These are phyloP conservation scores for Muscina levida DNA, from an alignment of 2,888 invertebrate species.

Conservation along the genomic window DNA sequence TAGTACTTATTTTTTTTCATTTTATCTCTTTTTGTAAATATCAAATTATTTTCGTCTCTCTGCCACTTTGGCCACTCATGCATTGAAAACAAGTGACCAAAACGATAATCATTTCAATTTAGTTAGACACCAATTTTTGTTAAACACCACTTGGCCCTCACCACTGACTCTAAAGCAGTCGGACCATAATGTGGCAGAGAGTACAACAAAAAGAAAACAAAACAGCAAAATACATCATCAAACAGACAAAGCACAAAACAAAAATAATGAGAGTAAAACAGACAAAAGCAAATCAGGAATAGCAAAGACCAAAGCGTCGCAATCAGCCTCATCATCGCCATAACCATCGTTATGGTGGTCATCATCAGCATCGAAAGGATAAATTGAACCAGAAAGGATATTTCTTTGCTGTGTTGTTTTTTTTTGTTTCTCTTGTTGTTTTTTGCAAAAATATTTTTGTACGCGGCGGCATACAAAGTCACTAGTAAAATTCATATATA, in stretches of 20 bases:
- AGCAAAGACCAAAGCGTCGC: slow-evolving; percentile 69
- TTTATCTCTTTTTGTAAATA: background rate
- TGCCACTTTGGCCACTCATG: background rate
- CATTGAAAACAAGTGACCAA: slow-evolving; percentile 62
- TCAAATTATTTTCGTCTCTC: slow-evolving; percentile 16
- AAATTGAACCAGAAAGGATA: background rate
- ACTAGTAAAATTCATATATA: slow-evolving; percentile 21
- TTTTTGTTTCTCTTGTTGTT: too few relatives aligned
- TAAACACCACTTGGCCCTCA: too few relatives aligned
- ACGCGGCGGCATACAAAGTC: slow-evolving; percentile 58
- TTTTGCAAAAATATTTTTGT: slow-evolving; percentile 61
- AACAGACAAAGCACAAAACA: slow-evolving; percentile 52
- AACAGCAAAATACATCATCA: slow-evolving; percentile 68
- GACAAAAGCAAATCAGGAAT: slow-evolving; percentile 49
- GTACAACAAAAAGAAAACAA: slow-evolving; percentile 32
- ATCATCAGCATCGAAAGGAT: background rate
- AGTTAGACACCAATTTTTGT: slow-evolving; percentile 65
- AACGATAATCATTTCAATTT: slow-evolving; percentile 69
- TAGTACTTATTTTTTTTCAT: slow-evolving; percentile 9
- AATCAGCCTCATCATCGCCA: slow-evolving; percentile 61
- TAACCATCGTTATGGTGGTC: background rate
- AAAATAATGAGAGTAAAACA: slow-evolving; percentile 36
- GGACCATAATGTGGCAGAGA: background rate
- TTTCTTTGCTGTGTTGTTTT: background rate
- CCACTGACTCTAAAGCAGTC: too few relatives aligned